Evolutionary conservation across 2,797 vertebrate species (phyloP), one percentile per base, ranked within the genome.

Genomic region (Vespertilio murinus): DNA sequence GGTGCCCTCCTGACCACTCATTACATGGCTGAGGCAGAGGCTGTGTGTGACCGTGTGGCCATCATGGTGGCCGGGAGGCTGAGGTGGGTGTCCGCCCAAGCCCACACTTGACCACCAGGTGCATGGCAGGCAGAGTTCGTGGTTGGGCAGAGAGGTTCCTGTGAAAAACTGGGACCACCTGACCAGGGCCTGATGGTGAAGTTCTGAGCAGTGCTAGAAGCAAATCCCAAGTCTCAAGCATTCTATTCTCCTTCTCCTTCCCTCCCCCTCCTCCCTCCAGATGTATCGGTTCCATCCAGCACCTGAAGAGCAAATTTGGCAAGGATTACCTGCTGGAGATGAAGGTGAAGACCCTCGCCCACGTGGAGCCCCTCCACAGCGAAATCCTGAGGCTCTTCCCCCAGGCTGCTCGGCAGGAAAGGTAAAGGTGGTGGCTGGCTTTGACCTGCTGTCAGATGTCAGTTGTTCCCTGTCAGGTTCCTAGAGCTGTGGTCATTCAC

Each of bases 1-100:
- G 99, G 99, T 0, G 99, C 99, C 88, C 90, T 99, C 90, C 97
- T 99, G 97, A 99, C 98, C 54, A 99, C 99, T 0, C 99, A 99
- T 97, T 99, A 99, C 98, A 99, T 99, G 99, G 99, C 99, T 85
- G 99, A 99, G 97, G 99, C 98, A 0, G 99, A 99, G 96, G 99
- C 99, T 0, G 98, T 99, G 95, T 99, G 99, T 8, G 99, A 99
- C 97, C 99, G 99, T 0, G 99, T 99, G 28, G 99, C 99, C 94
- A 99, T 99, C 97, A 95, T 99, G 98, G 99, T 99, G 87, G 98
- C 99, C 0, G 99, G 99, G 5, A 98, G 98, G 97, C 98, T 99
- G 83, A 98, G 99, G 99, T 99, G 79, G 90, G 97, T 75, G 42
- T 40, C 22, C 0, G 0, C 25, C 30, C 40, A 6, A 14, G 3